A percentile compares a stretch with the other conserved stretches of the same genome.
phyloP scores from a whole-genome alignment of 2,888 invertebrate species.

The Amblyteles armatorius region DNA sequence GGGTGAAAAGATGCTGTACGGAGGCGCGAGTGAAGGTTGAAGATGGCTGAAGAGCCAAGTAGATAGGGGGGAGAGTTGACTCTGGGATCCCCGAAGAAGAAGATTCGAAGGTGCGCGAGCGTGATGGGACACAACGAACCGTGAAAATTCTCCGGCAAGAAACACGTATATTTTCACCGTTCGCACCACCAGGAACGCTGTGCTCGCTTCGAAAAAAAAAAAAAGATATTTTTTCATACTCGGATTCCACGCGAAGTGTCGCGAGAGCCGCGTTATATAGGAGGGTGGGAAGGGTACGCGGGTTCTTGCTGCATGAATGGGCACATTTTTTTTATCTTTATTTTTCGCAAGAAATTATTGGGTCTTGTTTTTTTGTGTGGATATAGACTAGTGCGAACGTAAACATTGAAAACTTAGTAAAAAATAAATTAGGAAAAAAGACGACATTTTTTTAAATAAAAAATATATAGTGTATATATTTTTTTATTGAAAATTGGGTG shows the following conservation, averaged over 20 bases:
- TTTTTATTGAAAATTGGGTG: not conserved
- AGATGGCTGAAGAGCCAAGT: slow-evolving; percentile 18
- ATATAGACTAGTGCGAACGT: not conserved
- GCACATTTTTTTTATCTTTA: not conserved
- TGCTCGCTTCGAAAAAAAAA: not conserved
- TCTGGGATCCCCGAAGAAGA: slow-evolving; percentile 27
- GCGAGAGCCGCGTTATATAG: not conserved
- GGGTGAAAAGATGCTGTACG: slow-evolving; percentile 23
- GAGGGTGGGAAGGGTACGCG: not conserved
- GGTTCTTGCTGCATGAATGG: not conserved
- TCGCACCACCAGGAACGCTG: slow-evolving; percentile 11
- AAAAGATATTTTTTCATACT: not conserved
- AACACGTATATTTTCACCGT: slow-evolving; percentile 61
- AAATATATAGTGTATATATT: not conserved
- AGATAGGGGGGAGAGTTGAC: slow-evolving; percentile 12
- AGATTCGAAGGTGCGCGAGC: slow-evolving; percentile 65
- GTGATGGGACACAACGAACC: slow-evolving; percentile 66
- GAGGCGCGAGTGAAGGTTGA: slow-evolving; percentile 5
- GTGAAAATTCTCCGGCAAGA: slow-evolving; percentile 60
- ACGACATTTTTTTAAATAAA: not conserved
- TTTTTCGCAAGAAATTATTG: not conserved
- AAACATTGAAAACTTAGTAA: not conserved
- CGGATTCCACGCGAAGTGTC: slow-evolving; percentile 20
- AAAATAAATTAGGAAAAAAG: not conserved
- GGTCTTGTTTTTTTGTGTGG: not conserved